Evolutionary conservation across 2,113 vertebrate genomes (phyloP).

Genomic region (Deroptyus accipitrinus): DNA sequence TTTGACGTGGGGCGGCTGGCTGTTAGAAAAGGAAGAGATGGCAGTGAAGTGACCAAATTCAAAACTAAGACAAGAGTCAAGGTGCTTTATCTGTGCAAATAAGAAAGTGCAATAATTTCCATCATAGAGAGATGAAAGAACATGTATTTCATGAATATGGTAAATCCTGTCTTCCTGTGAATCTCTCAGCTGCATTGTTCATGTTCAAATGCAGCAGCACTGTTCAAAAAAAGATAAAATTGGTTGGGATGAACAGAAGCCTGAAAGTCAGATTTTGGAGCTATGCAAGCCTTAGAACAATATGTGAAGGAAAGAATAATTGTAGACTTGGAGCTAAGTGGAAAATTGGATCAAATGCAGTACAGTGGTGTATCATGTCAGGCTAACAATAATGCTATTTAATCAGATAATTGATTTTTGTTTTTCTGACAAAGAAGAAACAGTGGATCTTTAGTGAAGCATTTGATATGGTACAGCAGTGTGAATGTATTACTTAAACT

Average conservation of each 20-base stretch:
- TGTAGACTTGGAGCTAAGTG: background rate
- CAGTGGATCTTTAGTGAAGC: background rate
- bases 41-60: background rate
- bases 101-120: background rate
- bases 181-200: background rate
- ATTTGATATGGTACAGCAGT: background rate
- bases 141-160: background rate
- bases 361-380: background rate
- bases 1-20: background rate
- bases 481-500: background rate
- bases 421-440: background rate
- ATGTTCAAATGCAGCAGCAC: background rate
- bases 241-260: accelerated
- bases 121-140: background rate
- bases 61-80: background rate
- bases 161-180: background rate
- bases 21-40: background rate
- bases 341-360: background rate
- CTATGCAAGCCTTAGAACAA: background rate
- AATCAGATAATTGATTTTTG: background rate
- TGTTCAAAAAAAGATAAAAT: background rate
- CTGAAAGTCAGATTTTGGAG: background rate
- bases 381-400: background rate
- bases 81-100: background rate
- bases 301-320: background rate